Evolutionary conservation across 1,140 invertebrate genomes (phyloP).

Genomic region (Planococcus citri): DNA sequence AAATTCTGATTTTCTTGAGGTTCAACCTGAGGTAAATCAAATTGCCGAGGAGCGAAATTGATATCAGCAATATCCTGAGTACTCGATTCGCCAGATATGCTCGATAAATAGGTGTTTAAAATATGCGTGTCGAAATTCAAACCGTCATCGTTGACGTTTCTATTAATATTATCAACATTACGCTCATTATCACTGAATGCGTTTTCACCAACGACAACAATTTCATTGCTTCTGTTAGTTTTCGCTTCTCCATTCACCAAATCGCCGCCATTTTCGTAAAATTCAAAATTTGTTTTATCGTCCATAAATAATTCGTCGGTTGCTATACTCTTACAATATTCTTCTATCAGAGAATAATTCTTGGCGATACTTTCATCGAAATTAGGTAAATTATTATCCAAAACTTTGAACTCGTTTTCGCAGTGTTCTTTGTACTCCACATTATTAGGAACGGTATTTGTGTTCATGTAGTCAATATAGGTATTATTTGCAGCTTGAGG

Average conservation of each 20-base stretch:
- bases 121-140: constrained; percentile 11
- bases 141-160: background rate
- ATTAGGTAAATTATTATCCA: background rate
- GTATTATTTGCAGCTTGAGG: background rate
- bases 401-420: background rate
- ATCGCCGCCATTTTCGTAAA: constrained; percentile 5
- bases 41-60: background rate
- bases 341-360: constrained; percentile 8
- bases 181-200: background rate
- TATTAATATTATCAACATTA: background rate
- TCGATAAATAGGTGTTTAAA: constrained; percentile 2
- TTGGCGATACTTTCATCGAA: background rate
- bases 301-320: constrained; percentile 11
- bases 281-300: constrained; percentile 2
- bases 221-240: background rate
- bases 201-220: background rate
- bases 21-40: background rate
- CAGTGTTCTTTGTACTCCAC: background rate
- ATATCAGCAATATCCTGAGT: background rate
- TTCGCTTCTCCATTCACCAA: background rate
- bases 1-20: background rate
- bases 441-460: background rate
- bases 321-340: constrained; percentile 4
- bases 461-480: background rate
- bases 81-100: background rate